These are phyloP conservation scores for Pseudomugil gertrudae DNA, from an alignment of 2,797 vertebrate genomes.

Conservation along the genomic window DNA sequence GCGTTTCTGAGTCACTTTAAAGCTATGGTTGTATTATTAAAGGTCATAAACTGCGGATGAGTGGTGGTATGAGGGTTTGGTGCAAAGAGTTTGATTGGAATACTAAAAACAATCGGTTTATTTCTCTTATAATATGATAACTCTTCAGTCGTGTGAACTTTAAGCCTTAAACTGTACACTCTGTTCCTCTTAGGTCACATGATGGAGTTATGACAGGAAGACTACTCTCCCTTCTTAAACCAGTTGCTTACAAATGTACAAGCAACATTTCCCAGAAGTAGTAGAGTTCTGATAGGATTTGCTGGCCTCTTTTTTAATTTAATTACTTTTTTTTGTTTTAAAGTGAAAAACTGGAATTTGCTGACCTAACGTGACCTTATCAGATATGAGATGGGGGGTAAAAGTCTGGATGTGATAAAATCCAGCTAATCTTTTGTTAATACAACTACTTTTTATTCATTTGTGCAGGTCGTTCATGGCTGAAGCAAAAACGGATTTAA, in stretches of 20 bases:
- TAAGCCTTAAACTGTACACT: slow-evolving; percentile 4
- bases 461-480: neutral
- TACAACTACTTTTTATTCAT: neutral
- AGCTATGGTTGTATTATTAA: neutral
- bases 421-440: neutral
- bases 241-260: slow-evolving; percentile 30
- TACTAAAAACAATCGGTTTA: neutral
- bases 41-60: neutral
- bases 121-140: neutral
- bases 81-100: neutral
- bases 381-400: neutral
- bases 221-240: slow-evolving; percentile 17
- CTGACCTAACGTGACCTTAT: neutral
- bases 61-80: neutral
- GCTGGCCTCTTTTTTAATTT: no score
- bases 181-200: slow-evolving; percentile 74
- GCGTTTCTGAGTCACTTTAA: slow-evolving; percentile 27
- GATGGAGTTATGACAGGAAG: slow-evolving; percentile 52
- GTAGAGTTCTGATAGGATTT: neutral
- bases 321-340: no score
- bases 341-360: neutral
- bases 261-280: slow-evolving; percentile 16
- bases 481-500: neutral
- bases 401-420: neutral
- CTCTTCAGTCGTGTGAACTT: neutral